A percentile compares a stretch with the other conserved stretches of the same genome.
phyloP scores from a whole-genome alignment of 2,797 vertebrate species.

The Naso thynnoides region DNA sequence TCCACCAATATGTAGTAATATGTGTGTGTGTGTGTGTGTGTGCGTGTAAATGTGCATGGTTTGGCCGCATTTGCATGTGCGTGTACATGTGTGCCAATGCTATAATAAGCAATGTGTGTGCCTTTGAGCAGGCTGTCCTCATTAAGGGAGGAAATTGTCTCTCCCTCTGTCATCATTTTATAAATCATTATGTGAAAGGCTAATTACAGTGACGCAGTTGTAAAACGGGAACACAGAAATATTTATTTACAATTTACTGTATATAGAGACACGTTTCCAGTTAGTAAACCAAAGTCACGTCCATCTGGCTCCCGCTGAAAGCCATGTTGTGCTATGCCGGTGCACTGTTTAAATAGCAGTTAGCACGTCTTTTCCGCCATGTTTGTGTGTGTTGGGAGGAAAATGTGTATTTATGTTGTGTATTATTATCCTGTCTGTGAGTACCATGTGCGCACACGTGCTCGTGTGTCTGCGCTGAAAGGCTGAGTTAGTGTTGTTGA shows the following conservation, averaged over 20 bases:
- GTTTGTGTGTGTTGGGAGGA: slow-evolving; percentile 29
- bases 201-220: slow-evolving; percentile 68
- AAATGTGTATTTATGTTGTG: slow-evolving; percentile 35
- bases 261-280: slow-evolving; percentile 60
- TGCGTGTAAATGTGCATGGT: slow-evolving; percentile 40
- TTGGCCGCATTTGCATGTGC: slow-evolving; percentile 42
- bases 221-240: slow-evolving; percentile 65
- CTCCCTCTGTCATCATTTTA: slow-evolving; percentile 70
- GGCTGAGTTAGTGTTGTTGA: slow-evolving; percentile 71
- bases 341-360: slow-evolving; percentile 71
- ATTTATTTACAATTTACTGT: slow-evolving; percentile 77
- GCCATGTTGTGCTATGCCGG: slow-evolving; percentile 50
- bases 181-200: slow-evolving; percentile 72
- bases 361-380: slow-evolving; percentile 67
- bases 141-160: slow-evolving; percentile 67
- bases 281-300: slow-evolving; percentile 46
- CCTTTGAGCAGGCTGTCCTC: slow-evolving; percentile 61
- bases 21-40: slow-evolving; percentile 46
- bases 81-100: slow-evolving; percentile 23
- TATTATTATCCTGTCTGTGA: slow-evolving; percentile 40
- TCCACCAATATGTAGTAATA: slow-evolving; percentile 26
- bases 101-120: slow-evolving; percentile 64
- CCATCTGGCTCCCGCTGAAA: slow-evolving; percentile 71
- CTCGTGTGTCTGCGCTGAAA: slow-evolving; percentile 50
- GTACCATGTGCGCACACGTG: slow-evolving; percentile 8